A percentile compares a stretch with the other conserved stretches of the same genome.
phyloP scores from a whole-genome alignment of 2,113 vertebrate genomes.

The Perca fluviatilis region DNA sequence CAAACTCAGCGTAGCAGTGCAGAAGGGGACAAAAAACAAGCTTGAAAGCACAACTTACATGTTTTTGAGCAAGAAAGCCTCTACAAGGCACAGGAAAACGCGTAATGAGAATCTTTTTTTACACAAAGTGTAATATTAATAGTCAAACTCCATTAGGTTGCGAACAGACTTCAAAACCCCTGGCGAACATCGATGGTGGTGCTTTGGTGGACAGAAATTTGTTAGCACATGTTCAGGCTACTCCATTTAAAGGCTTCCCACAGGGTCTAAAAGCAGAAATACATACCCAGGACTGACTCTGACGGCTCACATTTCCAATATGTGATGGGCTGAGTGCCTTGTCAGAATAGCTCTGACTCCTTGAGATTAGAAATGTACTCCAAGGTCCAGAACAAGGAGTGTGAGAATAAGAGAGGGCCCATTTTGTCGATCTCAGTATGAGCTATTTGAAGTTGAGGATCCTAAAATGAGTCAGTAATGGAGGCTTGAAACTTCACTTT shows the following conservation, averaged over 20 bases:
- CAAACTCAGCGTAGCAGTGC: background rate
- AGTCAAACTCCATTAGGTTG: conserved; percentile 37
- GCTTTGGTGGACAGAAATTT: conserved; percentile 30
- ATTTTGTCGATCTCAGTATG: conserved; percentile 44
- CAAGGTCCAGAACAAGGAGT: conserved; percentile 10
- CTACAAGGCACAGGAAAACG: background rate
- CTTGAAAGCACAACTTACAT: background rate
- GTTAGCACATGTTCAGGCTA: conserved; percentile 31
- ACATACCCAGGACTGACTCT: conserved; percentile 35
- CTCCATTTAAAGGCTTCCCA: conserved; percentile 43
- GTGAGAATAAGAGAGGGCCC: conserved; percentile 26
- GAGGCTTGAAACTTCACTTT: conserved; percentile 59
- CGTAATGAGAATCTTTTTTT: conserved; percentile 12
- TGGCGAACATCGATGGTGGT: background rate
- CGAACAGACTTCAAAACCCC: conserved; percentile 15
- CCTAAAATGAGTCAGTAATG: conserved; percentile 59
- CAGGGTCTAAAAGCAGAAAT: conserved; percentile 46
- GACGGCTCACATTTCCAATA: conserved; percentile 51
- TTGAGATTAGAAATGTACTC: conserved; percentile 50
- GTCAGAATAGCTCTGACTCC: conserved; percentile 38
- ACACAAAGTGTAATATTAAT: conserved; percentile 40
- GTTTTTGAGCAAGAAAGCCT: conserved; percentile 6
- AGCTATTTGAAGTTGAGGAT: conserved; percentile 57
- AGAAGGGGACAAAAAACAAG: background rate
- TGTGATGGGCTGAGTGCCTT: conserved; percentile 45